Evolutionary conservation across 2,113 vertebrate species (phyloP).

Genomic region (Ochotona princeps): DNA sequence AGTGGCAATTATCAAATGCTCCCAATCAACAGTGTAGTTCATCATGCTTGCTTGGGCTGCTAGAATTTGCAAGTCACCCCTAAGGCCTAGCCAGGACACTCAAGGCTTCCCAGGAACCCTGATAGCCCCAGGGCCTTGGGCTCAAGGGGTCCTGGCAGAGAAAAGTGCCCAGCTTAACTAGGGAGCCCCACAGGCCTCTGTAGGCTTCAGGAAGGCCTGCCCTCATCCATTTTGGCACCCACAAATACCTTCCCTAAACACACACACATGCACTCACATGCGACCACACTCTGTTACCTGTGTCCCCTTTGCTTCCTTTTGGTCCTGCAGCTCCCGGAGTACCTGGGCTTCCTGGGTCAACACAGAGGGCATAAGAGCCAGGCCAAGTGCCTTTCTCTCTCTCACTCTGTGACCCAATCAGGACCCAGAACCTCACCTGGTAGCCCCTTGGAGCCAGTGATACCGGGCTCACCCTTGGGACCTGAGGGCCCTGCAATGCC

Average conservation of each 20-base stretch:
- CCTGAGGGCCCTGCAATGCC: conserved; percentile 75
- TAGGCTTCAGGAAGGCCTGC: neutral
- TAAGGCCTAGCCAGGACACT: neutral
- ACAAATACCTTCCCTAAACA: neutral
- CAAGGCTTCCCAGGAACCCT: neutral
- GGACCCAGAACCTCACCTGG: conserved; percentile 75
- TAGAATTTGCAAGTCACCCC: neutral
- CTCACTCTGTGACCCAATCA: fast-evolving
- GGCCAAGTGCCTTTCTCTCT: fast-evolving
- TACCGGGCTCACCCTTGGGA: conserved; percentile 84
- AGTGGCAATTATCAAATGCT: neutral
- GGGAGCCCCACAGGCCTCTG: neutral
- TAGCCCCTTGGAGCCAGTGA: neutral
- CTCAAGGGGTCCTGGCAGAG: neutral
- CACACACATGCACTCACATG: neutral
- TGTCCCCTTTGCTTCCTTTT: conserved; percentile 81
- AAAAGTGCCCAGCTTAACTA: neutral
- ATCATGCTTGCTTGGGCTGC: neutral
- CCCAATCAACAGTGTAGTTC: neutral
- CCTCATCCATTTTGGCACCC: neutral
- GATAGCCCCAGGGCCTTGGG: neutral
- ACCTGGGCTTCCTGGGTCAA: conserved; percentile 56
- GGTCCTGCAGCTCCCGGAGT: conserved; percentile 70
- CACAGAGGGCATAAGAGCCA: neutral
- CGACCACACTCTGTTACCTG: conserved; percentile 68